Evolutionary conservation across 2,888 invertebrate species (phyloP), one percentile per base, ranked within the genome.

Genomic region (Slavum lentiscoides): DNA sequence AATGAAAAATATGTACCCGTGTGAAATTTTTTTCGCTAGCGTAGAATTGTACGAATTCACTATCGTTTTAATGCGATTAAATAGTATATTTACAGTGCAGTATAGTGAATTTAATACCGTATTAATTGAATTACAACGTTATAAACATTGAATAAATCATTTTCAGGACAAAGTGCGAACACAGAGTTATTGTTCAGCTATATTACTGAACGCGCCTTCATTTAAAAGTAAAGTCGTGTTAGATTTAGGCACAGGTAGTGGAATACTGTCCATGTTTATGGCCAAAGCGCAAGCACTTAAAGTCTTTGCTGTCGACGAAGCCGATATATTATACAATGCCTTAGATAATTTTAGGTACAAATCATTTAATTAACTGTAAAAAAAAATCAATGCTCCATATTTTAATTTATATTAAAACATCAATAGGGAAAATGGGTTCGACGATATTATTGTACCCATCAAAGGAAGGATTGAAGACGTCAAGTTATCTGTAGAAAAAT

Each of bases 181-280:
- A 5, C 91, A 93, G 85, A 92, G 93, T 84, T 98, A 98, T 85
- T 89, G 92, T 84, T 91, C 94, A 87, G 95, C 96, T 37, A 92
- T 97, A 83, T 85, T 93, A 73, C 89, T 90, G 23, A 97, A 97
- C 86, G 88, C 88, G 53, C 89, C 90, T 55, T 87, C 90, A 81
- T 89, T 97, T 75, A 88, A 88, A 84, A 91, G 91, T 62, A 96
- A 96, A 87, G 88, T 91, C 37, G 95, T 99, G 30, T 88, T 99
- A 82, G 99, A 99, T 88, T 92, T 99, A 81, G 99, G 99, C 58
- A 98, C 98, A 87, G 99, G 99, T 39, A 98, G 98, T 1, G 96
- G 97, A 49, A 98, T 99, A 84, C 88, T 99, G 39, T 97, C 97
- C 19, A 97, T 99, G 95, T 99, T 99, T 89, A 94, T 96, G 83